phyloP scores from a whole-genome alignment of 2,113 vertebrate genomes.

The Machaerirhynchus nigripectus region DNA sequence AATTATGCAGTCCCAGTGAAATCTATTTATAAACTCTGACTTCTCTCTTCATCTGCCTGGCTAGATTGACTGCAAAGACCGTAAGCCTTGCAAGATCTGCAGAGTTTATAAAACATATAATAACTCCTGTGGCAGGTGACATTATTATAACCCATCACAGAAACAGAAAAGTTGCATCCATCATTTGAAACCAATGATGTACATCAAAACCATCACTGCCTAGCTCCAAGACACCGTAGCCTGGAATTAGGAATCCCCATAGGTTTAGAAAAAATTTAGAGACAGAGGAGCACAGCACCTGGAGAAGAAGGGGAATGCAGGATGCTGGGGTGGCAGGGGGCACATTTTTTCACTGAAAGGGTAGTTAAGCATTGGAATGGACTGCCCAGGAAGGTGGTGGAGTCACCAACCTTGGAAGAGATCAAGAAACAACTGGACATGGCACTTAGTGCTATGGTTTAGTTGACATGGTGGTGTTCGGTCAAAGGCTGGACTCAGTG shows the following conservation, averaged over 20 bases:
- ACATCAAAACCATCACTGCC: background rate
- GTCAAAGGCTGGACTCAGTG: background rate
- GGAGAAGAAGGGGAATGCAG: background rate
- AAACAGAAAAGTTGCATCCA: slow-evolving; percentile 17
- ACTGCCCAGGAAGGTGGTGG: background rate
- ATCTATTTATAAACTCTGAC: background rate
- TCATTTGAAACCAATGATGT: background rate
- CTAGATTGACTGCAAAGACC: background rate
- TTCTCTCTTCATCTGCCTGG: background rate
- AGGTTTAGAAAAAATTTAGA: background rate
- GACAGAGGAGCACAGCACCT: background rate
- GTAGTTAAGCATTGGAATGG: background rate
- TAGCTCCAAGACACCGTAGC: background rate
- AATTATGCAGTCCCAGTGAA: background rate
- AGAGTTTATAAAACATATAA: background rate
- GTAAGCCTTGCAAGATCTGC: background rate
- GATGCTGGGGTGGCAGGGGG: background rate
- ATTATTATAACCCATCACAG: slow-evolving; percentile 17
- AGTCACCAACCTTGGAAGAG: background rate
- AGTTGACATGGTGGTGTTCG: background rate
- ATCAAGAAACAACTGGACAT: background rate
- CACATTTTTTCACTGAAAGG: background rate
- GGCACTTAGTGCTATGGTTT: background rate
- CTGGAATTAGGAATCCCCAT: background rate
- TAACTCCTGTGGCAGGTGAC: background rate